A percentile compares a stretch with the other conserved stretches of the same genome.
Conservation (phyloP, 2,113 vertebrate species). For the Rhinichthys klamathensis region DNA sequence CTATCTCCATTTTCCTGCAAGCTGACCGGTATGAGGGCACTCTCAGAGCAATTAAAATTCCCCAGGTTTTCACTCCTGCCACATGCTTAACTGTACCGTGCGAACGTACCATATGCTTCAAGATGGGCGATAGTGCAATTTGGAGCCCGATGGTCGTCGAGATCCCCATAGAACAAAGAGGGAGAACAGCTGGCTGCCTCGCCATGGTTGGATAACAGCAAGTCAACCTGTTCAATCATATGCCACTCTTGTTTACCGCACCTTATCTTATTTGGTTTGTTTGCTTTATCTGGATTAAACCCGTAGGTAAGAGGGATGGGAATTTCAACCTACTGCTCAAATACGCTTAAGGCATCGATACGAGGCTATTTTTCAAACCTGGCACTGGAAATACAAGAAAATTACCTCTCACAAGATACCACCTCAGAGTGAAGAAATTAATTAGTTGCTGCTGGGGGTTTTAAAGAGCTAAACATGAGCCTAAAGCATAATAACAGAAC, state of each 20-base stretch:
- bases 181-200: slow-evolving; percentile 62
- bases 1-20: slow-evolving; percentile 59
- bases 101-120: slow-evolving; percentile 59
- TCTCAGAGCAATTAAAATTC: slow-evolving; percentile 59
- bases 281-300: slow-evolving; percentile 25
- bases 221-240: slow-evolving; percentile 61
- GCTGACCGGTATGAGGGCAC: slow-evolving; percentile 54
- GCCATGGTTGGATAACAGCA: slow-evolving; percentile 46
- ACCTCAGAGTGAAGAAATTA: slow-evolving; percentile 30
- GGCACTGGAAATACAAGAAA: not conserved
- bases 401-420: not conserved
- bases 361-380: not conserved
- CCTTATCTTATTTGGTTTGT: slow-evolving; percentile 50
- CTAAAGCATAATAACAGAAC: slow-evolving; percentile 49
- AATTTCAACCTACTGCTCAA: slow-evolving; percentile 13
- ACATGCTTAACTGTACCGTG: slow-evolving; percentile 60
- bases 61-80: slow-evolving; percentile 59
- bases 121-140: slow-evolving; percentile 52
- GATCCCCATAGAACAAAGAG: slow-evolving; percentile 58
- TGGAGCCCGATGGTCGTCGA: slow-evolving; percentile 53
- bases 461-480: slow-evolving; percentile 16
- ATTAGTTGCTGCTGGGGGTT: not conserved
- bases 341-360: slow-evolving; percentile 13
- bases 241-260: slow-evolving; percentile 52
- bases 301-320: not conserved